A percentile compares a stretch with the other conserved stretches of the same genome.
phyloP scores from a whole-genome alignment of 1,140 invertebrate species.

The Dinoponera quadriceps region DNA sequence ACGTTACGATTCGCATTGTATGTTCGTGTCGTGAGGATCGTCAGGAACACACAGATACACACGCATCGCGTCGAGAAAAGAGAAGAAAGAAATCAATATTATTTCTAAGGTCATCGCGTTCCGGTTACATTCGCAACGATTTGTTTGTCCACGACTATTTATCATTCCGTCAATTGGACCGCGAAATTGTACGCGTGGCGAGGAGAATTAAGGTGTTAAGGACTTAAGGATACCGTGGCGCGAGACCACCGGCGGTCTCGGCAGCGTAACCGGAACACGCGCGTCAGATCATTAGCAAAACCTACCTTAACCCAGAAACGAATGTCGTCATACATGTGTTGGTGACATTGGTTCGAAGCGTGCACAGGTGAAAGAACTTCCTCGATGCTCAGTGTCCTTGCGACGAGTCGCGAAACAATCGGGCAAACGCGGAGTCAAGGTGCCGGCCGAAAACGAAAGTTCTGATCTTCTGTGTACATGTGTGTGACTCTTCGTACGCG shows the following conservation, averaged over 20 bases:
- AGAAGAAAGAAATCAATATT: neutral
- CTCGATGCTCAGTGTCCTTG: neutral
- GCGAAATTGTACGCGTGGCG: neutral
- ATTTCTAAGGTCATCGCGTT: slow-evolving; percentile 4
- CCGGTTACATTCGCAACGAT: neutral
- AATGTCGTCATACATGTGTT: neutral
- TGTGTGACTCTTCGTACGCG: too few relatives aligned
- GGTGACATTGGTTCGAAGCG: slow-evolving; percentile 23
- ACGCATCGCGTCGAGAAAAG: too few relatives aligned
- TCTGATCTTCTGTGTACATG: too few relatives aligned
- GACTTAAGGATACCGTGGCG: too few relatives aligned
- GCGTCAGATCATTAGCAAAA: neutral
- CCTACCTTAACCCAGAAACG: slow-evolving; percentile 13
- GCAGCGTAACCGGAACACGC: neutral
- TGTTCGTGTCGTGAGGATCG: neutral
- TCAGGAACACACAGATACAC: neutral
- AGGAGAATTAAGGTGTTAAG: too few relatives aligned
- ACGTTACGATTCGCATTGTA: neutral
- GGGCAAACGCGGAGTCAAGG: slow-evolving; percentile 2
- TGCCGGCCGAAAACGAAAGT: slow-evolving; percentile 4
- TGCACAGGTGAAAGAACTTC: slow-evolving; percentile 43
- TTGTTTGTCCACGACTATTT: neutral
- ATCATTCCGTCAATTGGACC: slow-evolving; percentile 6
- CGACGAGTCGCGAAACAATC: neutral
- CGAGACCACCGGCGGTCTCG: neutral